Percentiles rank a stretch among this genome's conserved stretches.
These are phyloP conservation scores for Enteromius thamalakanensis DNA, from an alignment of 2,797 vertebrate genomes.

Conservation along the genomic window DNA sequence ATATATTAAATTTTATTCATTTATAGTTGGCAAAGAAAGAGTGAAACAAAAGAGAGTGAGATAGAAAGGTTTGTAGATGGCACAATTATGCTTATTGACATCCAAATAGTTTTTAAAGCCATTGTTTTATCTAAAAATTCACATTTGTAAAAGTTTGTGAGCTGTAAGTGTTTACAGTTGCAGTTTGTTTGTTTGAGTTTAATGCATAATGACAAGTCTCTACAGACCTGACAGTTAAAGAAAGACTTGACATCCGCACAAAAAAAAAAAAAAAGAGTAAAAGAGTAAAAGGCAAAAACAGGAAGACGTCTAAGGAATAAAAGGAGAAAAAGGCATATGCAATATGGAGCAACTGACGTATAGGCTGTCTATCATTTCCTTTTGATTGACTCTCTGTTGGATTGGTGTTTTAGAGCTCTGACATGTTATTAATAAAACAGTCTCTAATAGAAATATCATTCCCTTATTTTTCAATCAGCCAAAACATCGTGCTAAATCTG, in stretches of 20 bases:
- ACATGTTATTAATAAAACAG: conserved; percentile 85
- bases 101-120: neutral
- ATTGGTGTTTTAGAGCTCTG: conserved; percentile 80
- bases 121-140: neutral
- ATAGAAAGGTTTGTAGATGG: neutral
- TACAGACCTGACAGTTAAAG: conserved; percentile 38
- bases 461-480: conserved; percentile 85
- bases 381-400: conserved; percentile 74
- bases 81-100: neutral
- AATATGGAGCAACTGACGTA: conserved; percentile 64
- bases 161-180: neutral
- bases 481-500: conserved; percentile 76
- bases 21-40: neutral
- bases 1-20: neutral
- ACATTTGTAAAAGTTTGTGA: neutral
- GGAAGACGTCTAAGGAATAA: conserved; percentile 55
- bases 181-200: neutral
- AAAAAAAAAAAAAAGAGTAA: conserved; percentile 11
- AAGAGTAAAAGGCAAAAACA: neutral
- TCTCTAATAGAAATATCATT: conserved; percentile 86
- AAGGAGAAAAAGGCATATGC: conserved; percentile 50
- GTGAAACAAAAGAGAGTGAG: neutral
- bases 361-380: conserved; percentile 71
- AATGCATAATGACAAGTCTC: neutral
- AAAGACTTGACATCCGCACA: conserved; percentile 29